These are phyloP conservation scores for Temnothorax nylanderi DNA, from an alignment of 1,140 invertebrate species.

Conservation along the genomic window DNA sequence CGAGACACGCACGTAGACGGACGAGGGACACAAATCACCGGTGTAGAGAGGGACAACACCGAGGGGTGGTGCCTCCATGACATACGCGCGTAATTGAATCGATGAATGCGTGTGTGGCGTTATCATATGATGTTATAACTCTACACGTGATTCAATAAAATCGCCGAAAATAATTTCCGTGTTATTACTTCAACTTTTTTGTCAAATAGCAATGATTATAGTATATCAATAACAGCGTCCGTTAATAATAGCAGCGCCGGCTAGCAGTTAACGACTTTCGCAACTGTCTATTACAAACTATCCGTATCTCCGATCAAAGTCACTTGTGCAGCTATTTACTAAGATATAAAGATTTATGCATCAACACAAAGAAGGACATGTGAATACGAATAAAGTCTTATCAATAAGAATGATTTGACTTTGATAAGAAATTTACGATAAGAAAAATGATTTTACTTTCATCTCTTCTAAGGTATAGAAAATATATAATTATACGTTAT, in stretches of 20 bases:
- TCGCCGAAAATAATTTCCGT: constrained; percentile 25
- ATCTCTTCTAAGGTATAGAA: background rate
- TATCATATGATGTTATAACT: constrained; percentile 39
- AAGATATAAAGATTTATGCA: background rate
- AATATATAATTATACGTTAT: background rate
- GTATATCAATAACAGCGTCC: background rate
- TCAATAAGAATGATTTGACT: background rate
- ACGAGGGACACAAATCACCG: constrained; percentile 72
- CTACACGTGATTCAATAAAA: constrained; percentile 19
- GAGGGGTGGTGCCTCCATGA: constrained; percentile 64
- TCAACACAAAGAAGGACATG: background rate
- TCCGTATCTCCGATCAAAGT: background rate
- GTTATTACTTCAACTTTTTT: no score
- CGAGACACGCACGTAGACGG: constrained; percentile 69
- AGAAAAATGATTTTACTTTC: background rate
- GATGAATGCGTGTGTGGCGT: constrained; percentile 47
- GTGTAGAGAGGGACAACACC: constrained; percentile 71
- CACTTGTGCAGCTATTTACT: background rate
- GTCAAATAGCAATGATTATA: background rate
- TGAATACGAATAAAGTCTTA: background rate
- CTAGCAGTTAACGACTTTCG: background rate
- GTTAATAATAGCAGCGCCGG: background rate
- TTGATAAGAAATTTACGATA: background rate
- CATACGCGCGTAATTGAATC: constrained; percentile 70
- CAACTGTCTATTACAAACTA: no score